A percentile compares a stretch with the other conserved stretches of the same genome.
Conservation (phyloP, 2,113 vertebrate species). For the Nibea coibor region DNA sequence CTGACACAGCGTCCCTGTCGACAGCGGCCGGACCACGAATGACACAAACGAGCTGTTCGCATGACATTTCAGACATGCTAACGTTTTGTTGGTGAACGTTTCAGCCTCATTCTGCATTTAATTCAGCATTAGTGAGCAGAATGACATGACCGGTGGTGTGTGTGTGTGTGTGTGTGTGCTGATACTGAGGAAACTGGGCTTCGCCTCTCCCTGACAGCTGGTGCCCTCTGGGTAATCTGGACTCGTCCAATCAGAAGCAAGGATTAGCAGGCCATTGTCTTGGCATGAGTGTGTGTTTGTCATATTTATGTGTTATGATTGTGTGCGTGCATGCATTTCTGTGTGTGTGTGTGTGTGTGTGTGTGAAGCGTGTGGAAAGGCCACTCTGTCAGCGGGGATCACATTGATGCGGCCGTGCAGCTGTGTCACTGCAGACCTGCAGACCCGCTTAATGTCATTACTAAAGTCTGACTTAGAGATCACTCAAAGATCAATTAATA, state of each 20-base stretch:
- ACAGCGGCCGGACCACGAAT: constrained; percentile 41
- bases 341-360: constrained; percentile 10
- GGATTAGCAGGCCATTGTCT: constrained; percentile 82
- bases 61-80: background rate
- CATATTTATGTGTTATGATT: constrained; percentile 28
- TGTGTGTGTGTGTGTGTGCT: constrained; percentile 22
- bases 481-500: constrained; percentile 18
- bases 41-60: background rate
- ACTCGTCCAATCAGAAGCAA: constrained; percentile 72
- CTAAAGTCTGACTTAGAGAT: constrained; percentile 11
- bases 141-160: constrained; percentile 24
- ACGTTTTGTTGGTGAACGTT: background rate
- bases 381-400: constrained; percentile 62
- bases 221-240: constrained; percentile 83
- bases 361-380: constrained; percentile 54
- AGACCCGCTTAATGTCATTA: constrained; percentile 35
- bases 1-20: constrained; percentile 22
- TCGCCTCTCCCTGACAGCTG: constrained; percentile 77
- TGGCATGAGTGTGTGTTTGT: constrained; percentile 66
- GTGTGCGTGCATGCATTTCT: background rate
- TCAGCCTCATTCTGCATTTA: constrained; percentile 20
- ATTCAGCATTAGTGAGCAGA: constrained; percentile 15
- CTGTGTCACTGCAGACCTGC: constrained; percentile 38
- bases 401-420: constrained; percentile 36
- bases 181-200: constrained; percentile 76